Evolutionary conservation across 2,888 invertebrate species (phyloP).

Genomic region (Cantharis nigra): DNA sequence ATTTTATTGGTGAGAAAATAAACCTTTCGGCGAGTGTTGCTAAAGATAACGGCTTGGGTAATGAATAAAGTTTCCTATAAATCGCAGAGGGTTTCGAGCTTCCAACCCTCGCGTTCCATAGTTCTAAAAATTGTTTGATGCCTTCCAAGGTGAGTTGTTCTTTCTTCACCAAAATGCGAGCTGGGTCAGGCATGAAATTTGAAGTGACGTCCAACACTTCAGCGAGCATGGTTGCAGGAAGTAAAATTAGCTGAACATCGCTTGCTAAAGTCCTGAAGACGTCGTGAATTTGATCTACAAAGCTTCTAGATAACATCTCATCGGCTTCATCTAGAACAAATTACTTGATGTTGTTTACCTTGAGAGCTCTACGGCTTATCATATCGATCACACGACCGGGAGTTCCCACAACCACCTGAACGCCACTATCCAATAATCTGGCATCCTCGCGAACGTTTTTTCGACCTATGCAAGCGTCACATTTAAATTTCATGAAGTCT

Average conservation of each 20-base stretch:
- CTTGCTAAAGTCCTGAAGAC: slow-evolving; percentile 91
- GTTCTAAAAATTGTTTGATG: slow-evolving; percentile 98
- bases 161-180: slow-evolving; percentile 96
- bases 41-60: slow-evolving; percentile 99
- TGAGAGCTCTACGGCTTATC: slow-evolving; percentile 87
- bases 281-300: slow-evolving; percentile 99
- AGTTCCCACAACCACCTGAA: slow-evolving; percentile 98
- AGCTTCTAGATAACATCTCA: slow-evolving; percentile 98
- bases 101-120: slow-evolving; percentile 93
- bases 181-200: slow-evolving; percentile 96
- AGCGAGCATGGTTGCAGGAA: slow-evolving; percentile 98
- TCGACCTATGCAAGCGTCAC: slow-evolving; percentile 99
- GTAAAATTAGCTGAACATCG: slow-evolving; percentile 86
- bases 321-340: slow-evolving; percentile 99
- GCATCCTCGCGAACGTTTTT: slow-evolving; percentile 98
- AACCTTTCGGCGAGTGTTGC: slow-evolving; percentile 99
- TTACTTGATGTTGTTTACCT: slow-evolving; percentile 87
- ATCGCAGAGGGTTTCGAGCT: slow-evolving; percentile 93
- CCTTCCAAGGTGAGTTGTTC: slow-evolving; percentile 93
- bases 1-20: slow-evolving; percentile 97
- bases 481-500: slow-evolving; percentile 96
- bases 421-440: slow-evolving; percentile 88
- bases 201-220: slow-evolving; percentile 98
- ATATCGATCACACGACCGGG: slow-evolving; percentile 98
- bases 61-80: slow-evolving; percentile 98